Percentiles rank a stretch among this genome's conserved stretches.
Evolutionary conservation across 2,113 vertebrate genomes (phyloP).

Genomic region (Panthera uncia): DNA sequence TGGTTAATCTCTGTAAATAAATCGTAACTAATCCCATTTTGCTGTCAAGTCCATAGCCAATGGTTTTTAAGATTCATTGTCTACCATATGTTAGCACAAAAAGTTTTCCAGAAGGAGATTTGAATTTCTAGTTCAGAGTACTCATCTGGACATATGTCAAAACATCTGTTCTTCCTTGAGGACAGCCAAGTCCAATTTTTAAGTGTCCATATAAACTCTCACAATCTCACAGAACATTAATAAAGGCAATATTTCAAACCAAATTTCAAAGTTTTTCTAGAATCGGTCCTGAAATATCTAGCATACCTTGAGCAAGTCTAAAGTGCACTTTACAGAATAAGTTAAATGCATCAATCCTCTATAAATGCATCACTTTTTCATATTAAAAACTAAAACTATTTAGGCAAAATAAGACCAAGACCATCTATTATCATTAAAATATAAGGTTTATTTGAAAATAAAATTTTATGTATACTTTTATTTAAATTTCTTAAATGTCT

Average conservation of each 20-base stretch:
- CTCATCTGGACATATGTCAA: constrained; percentile 71
- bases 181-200: constrained; percentile 43
- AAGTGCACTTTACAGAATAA: neutral
- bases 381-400: neutral
- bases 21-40: constrained; percentile 68
- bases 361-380: neutral
- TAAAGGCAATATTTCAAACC: neutral
- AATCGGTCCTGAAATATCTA: neutral
- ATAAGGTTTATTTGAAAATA: neutral
- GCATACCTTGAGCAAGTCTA: neutral
- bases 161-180: constrained; percentile 72
- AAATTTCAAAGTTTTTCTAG: constrained; percentile 6
- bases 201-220: neutral
- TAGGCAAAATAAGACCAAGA: neutral
- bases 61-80: constrained; percentile 70
- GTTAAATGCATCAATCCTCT: neutral
- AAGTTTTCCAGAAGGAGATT: constrained; percentile 77
- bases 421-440: neutral
- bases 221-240: constrained; percentile 34
- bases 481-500: neutral
- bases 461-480: neutral
- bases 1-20: constrained; percentile 63
- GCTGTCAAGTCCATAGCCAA: constrained; percentile 63
- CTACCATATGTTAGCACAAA: constrained; percentile 69
- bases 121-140: constrained; percentile 67